Evolutionary conservation across 2,888 invertebrate genomes (phyloP).

Genomic region (Megamerina dolium): DNA sequence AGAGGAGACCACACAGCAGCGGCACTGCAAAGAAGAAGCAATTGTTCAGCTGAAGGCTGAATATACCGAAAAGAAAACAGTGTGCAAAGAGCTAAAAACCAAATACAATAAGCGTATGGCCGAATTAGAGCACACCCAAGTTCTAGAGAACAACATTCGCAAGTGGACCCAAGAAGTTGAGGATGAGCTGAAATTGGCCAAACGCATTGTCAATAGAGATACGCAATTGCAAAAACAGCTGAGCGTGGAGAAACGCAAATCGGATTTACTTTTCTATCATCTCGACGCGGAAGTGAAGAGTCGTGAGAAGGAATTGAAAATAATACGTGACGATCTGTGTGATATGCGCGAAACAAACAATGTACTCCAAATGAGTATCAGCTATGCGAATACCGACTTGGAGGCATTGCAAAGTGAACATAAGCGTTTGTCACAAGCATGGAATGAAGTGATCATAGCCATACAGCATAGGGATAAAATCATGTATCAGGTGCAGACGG

Average conservation of each 20-base stretch:
- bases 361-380: constrained; percentile 55
- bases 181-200: constrained; percentile 43
- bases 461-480: constrained; percentile 65
- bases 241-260: constrained; percentile 43
- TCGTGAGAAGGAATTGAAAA: constrained; percentile 59
- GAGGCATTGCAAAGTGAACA: constrained; percentile 67
- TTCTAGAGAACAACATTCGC: constrained; percentile 39
- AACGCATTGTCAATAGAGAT: constrained; percentile 45
- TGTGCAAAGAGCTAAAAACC: constrained; percentile 34
- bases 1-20: constrained; percentile 29
- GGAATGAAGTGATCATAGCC: constrained; percentile 68
- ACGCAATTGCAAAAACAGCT: constrained; percentile 44
- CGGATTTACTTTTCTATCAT: constrained; percentile 63
- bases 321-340: constrained; percentile 56
- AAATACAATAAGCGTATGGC: constrained; percentile 36
- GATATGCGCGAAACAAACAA: constrained; percentile 62
- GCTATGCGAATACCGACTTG: constrained; percentile 66
- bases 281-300: constrained; percentile 66
- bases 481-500: constrained; percentile 56
- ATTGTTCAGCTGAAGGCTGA: constrained; percentile 40
- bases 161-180: constrained; percentile 46
- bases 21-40: constrained; percentile 18
- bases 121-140: constrained; percentile 41
- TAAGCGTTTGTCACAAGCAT: constrained; percentile 62
- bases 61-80: constrained; percentile 37